Base-by-base conservation (phyloP, 2,888 invertebrate species). In the Oxytorus armatus region DNA sequence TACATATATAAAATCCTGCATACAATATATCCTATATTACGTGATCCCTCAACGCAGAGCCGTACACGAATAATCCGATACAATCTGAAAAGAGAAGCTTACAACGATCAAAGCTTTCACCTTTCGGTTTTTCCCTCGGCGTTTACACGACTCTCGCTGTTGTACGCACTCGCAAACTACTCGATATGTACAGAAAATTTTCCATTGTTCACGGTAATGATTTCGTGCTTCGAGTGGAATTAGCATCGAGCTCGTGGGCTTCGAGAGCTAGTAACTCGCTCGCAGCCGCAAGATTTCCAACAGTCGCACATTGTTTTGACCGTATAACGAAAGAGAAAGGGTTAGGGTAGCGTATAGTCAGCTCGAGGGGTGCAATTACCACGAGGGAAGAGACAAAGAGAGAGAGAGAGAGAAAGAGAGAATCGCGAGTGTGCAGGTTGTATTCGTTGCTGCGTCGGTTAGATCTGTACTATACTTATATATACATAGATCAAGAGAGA, bases 231-330 rank as follows among this genome's bases (percentile, higher is more conserved):
- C 55, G 63, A 49, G 65, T 39, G 57, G 65, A 70, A 77, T 77
- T 72, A 70, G 65, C 29, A 49, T 59, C 29, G 63, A 25, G 25
- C n/a, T 1, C 21, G 3, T 21, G 53, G 8, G 14, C 33, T 39
- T 44, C 2, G 25, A 55, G 36, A 16, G 66, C 66, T 65, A 39
- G 57, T 65, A 57, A 77, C 70, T 70, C 70, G 70, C 57, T n/a
- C 8, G 29, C 8, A 16, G 14, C 7, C 29, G 39, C 25, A 11
- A 42, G 59, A 11, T 49, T 51, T 59, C 8, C 51, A 25, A 39
- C n/a, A 51, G 33, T 78, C 73, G 68, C 61, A 55, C 51, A 68
- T 73, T 73, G 78, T 68, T 78, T 78, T 68, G 57, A 63, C 61
- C 68, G 53, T 68, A 23, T 25, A 39, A 53, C 57, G 65, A 49